Conservation (phyloP, 1,140 invertebrate species). For the Formica exsecta region DNA sequence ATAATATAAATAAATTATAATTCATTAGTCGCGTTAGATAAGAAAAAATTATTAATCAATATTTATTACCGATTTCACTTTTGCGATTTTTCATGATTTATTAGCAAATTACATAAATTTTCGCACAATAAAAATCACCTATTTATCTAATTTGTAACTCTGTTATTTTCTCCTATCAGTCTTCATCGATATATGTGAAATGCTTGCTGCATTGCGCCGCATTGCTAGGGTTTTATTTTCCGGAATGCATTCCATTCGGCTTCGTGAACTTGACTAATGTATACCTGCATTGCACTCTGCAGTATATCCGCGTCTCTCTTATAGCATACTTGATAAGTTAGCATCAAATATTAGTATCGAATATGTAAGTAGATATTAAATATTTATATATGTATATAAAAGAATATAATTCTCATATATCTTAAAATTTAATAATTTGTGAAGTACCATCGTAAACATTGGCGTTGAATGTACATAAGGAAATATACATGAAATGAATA, state of each 20-base stretch:
- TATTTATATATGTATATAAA: too few species aligned
- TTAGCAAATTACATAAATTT: neutral
- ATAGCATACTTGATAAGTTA: conserved; percentile 13
- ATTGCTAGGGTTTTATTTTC: conserved; percentile 32
- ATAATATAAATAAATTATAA: conserved; percentile 8
- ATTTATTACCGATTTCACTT: neutral
- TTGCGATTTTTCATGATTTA: neutral
- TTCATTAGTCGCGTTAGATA: neutral
- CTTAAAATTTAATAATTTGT: too few species aligned
- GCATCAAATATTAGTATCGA: neutral
- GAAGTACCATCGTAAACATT: neutral
- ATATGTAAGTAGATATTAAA: too few species aligned
- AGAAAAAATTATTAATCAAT: neutral
- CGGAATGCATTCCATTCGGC: conserved; percentile 24
- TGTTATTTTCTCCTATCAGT: neutral
- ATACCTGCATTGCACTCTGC: conserved; percentile 37
- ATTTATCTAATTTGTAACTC: neutral
- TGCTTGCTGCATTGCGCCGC: conserved; percentile 12
- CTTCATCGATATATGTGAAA: conserved; percentile 27
- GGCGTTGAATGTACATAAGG: neutral
- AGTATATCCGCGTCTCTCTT: conserved; percentile 8
- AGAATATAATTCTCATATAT: too few species aligned
- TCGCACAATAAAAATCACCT: neutral
- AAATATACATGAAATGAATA: neutral
- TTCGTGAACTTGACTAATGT: conserved; percentile 59